These are phyloP conservation scores for Limosa lapponica DNA, from an alignment of 2,797 vertebrate species.

Conservation along the genomic window DNA sequence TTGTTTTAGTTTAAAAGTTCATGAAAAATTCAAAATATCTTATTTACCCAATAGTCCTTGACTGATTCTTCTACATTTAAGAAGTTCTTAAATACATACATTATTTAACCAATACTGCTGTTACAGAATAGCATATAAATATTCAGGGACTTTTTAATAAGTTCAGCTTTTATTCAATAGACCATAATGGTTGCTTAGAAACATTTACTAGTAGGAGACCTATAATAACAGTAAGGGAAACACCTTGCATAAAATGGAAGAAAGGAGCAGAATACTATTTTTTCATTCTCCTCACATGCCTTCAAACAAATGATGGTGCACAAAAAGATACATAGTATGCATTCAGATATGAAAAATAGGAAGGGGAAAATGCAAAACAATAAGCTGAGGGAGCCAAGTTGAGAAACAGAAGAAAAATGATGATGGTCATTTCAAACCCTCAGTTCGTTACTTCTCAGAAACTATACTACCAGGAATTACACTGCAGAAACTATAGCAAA, in stretches of 20 bases:
- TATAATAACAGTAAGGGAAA: neutral
- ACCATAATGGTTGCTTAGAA: constrained; percentile 33
- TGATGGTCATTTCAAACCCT: neutral
- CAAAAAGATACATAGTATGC: neutral
- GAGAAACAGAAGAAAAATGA: neutral
- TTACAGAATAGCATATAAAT: constrained; percentile 57
- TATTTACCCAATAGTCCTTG: constrained; percentile 61
- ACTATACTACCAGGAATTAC: neutral
- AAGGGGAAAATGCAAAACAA: neutral
- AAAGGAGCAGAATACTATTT: neutral
- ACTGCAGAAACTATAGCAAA: neutral
- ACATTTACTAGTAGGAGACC: constrained; percentile 5
- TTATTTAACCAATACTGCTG: constrained; percentile 53
- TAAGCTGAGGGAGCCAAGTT: neutral
- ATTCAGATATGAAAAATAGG: neutral
- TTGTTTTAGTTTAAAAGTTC: constrained; percentile 71
- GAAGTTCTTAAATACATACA: constrained; percentile 58
- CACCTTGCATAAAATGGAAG: constrained; percentile 13
- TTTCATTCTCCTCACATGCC: neutral
- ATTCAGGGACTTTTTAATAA: constrained; percentile 60
- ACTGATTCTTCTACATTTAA: constrained; percentile 45
- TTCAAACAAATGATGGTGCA: neutral
- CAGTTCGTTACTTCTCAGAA: neutral
- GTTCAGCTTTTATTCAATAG: constrained; percentile 42
- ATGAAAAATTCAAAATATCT: constrained; percentile 67